These are phyloP conservation scores for Melikaiella ostensackeni DNA, from an alignment of 2,888 invertebrate species.

Conservation along the genomic window DNA sequence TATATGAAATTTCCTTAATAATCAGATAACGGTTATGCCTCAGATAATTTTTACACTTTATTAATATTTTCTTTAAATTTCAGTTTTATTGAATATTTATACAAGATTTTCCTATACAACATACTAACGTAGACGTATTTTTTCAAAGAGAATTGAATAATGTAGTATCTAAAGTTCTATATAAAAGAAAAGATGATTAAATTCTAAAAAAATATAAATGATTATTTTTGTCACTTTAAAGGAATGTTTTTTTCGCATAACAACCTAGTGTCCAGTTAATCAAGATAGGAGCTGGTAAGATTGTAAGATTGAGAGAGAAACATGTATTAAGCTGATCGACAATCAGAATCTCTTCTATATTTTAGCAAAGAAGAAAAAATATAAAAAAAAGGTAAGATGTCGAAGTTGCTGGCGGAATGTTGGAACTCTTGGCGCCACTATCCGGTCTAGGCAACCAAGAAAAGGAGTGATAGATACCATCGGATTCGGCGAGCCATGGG, in stretches of 20 bases:
- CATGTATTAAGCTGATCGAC: constrained; percentile 39
- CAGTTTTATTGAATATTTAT: not conserved
- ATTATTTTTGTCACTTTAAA: not conserved
- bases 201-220: not conserved
- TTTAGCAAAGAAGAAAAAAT: constrained; percentile 16
- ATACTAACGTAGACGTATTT: not conserved
- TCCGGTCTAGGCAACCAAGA: constrained; percentile 59
- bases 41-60: not conserved
- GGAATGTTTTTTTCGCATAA: not conserved
- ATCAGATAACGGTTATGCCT: not conserved
- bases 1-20: not conserved
- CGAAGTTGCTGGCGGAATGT: constrained; percentile 38
- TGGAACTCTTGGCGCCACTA: constrained; percentile 64
- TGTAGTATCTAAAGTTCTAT: not conserved
- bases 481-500: constrained; percentile 64
- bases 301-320: constrained; percentile 13
- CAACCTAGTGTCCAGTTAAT: not conserved
- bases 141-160: not conserved
- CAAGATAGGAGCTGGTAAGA: constrained; percentile 24
- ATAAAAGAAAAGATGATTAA: not conserved
- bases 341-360: constrained; percentile 25
- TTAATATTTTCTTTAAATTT: not conserved
- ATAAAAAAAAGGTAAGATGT: constrained; percentile 41
- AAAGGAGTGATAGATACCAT: constrained; percentile 70
- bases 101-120: not conserved